Evolutionary conservation across 2,888 invertebrate species (phyloP), one percentile per base, ranked within the genome.

Genomic region (Pachymerium ferrugineum): DNA sequence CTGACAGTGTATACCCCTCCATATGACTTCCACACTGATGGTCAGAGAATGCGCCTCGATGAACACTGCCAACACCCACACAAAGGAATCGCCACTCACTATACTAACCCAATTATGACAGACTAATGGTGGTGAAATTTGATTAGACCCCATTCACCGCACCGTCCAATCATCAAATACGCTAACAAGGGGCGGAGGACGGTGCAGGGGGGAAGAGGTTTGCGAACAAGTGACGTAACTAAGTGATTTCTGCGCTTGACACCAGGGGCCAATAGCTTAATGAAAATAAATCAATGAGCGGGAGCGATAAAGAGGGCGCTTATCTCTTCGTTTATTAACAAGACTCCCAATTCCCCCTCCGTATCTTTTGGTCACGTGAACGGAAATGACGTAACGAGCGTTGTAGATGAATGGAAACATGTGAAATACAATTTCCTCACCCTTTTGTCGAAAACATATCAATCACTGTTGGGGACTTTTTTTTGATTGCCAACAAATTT

Each of bases 81-180:
- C 47, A 54, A 54, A 54, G 47, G 47, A n/a, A 54, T 54, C 47
- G 47, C 19, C 47, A 54, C 47, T 54, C 47, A 54, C 47, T 54
- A 54, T 54, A 54, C 47, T 54, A 54, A 54, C 47, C 47, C 47
- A 54, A 54, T 54, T 54, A 54, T 54, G 47, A 54, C 47, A 54
- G 47, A 54, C 47, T 54, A 54, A 54, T 54, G 47, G 47, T 54
- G 47, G 47, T 54, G 47, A 54, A 54, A 54, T 54, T 54, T 54
- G 47, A 54, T 54, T 54, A 54, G 47, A 54, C 47, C 47, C 47
- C 47, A 54, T 54, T 54, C 47, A 54, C 47, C 47, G 47, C 47
- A 54, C 47, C 47, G 19, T 3, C 47, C 47, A 54, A 54, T 54
- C 47, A 54, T 22, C 10, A 19, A 54, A 54, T 54, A 54, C 3